Base-by-base conservation (phyloP, 2,113 vertebrate species). In the Tragelaphus imberbis region DNA sequence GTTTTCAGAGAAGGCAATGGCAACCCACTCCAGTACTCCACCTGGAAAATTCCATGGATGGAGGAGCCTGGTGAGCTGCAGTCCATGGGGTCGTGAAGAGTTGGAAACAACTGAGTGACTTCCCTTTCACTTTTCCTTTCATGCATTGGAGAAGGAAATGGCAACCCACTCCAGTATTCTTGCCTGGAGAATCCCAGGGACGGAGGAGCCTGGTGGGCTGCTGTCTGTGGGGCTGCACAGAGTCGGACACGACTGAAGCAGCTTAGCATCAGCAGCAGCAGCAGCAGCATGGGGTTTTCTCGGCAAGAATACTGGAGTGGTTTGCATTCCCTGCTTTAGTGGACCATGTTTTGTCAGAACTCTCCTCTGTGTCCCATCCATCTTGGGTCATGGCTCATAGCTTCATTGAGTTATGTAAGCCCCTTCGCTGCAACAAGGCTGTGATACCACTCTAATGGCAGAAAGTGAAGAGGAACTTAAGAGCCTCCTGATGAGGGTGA, bases 241-340 rank as follows among this genome's bases (percentile, higher is more conserved):
- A 63, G 28, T 30, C 0, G 2, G 28, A 30, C 13, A 30, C 1
- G 28, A 30, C 59, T 63, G 13, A 30, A 30, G 28, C 5, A 6
- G 30, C 28, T 63, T 30, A 63, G 59, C 59, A n/a, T n/a, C n/a
- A 61, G 59, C 27, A 44, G 44, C 40, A 14, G 27, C 59, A 58
- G 56, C 25, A 28, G 59, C 28, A 63, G 28, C 61, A 1, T 15
- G 40, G 71, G 12, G 71, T 77, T 77, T 44, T 40, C 71, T 75
- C 21, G 0, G 71, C 36, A 44, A 30, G 71, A 44, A 75, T 27
- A 7, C 21, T 44, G 36, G 36, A 75, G 36, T 44, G 71, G 36
- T 25, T 27, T 44, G 71, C 71, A 7, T 77, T 44, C 36, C 36
- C 71, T 44, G 23, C 40, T 77, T 23, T 14, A 44, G 71, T 75